Base-by-base conservation (phyloP, 2,797 vertebrate species). In the Vultur gryphus region DNA sequence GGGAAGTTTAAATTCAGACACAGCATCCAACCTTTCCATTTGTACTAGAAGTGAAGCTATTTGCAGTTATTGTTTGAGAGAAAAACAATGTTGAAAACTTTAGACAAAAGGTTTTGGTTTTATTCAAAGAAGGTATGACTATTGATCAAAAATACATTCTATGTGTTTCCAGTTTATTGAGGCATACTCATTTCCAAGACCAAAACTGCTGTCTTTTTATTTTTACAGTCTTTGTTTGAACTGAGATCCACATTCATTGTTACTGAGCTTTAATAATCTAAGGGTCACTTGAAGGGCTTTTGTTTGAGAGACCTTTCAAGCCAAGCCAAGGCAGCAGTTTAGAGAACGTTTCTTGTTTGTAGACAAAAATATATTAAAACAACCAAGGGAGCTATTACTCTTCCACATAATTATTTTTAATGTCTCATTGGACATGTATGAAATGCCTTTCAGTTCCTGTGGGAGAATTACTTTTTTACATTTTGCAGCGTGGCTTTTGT, bases 381-480 rank as follows among this genome's bases (percentile, higher is more conserved):
- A 98, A 98, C 98, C 98, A 97, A 97, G 98, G 98, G 98, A 99
- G 98, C 98, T 97, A 99, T 98, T 98, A 97, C 94, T 99, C 98
- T 98, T 98, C 87, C 94, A 94, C 93, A 94, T 97, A 98, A 98
- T 98, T 98, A 98, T 98, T 98, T 98, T 98, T 98, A 98, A 98
- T 98, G 98, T 97, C 97, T 98, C 96, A 95, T 91, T 98, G 97
- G 98, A 98, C 98, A 97, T 98, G 84, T 97, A 97, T 97, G 97
- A 98, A 98, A 98, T 98, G 97, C 97, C 97, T 98, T 98, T 97
- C 93, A 94, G 97, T 96, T 98, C 98, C 98, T 98, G 93, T 80
- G 98, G 98, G 98, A 99, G 95, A 96, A 97, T 90, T 97, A 93
- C 92, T 96, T 97, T 94, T 97, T 97, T 97, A 93, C 89, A 65